phyloP scores from a whole-genome alignment of 2,797 vertebrate genomes.

The Tiaroga cobitis region DNA sequence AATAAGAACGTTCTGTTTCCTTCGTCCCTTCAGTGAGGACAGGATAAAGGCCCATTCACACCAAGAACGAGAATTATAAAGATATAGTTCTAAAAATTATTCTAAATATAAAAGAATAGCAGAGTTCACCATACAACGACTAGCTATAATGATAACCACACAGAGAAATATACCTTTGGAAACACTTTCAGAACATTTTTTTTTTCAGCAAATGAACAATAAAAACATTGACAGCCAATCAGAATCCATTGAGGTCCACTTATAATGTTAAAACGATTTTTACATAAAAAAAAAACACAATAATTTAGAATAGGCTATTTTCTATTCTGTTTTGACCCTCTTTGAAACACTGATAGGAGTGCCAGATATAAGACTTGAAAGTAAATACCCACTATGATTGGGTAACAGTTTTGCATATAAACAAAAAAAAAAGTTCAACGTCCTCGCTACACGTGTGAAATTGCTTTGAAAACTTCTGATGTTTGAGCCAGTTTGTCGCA shows the following conservation, averaged over 20 bases:
- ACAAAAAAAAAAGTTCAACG: background rate
- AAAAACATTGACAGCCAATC: background rate
- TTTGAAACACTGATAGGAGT: background rate
- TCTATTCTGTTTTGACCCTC: background rate
- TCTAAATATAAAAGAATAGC: background rate
- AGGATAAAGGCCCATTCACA: background rate
- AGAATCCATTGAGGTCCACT: background rate
- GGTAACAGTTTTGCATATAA: background rate
- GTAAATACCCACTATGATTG: background rate
- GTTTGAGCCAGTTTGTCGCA: too few species aligned
- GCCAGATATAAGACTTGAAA: background rate
- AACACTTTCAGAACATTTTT: background rate
- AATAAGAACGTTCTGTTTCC: background rate
- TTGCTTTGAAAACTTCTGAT: too few species aligned
- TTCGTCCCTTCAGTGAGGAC: background rate
- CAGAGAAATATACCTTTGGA: background rate
- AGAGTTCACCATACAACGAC: background rate
- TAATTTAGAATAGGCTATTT: background rate
- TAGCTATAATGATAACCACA: background rate
- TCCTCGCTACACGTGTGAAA: too few species aligned
- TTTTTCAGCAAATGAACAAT: too few species aligned
- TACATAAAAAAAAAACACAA: background rate
- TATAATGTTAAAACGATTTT: too few species aligned
- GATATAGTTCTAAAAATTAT: too few species aligned
- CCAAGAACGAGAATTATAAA: too few species aligned